Conservation (phyloP, 2,113 vertebrate genomes). For the Forbesichthys agassizii region DNA sequence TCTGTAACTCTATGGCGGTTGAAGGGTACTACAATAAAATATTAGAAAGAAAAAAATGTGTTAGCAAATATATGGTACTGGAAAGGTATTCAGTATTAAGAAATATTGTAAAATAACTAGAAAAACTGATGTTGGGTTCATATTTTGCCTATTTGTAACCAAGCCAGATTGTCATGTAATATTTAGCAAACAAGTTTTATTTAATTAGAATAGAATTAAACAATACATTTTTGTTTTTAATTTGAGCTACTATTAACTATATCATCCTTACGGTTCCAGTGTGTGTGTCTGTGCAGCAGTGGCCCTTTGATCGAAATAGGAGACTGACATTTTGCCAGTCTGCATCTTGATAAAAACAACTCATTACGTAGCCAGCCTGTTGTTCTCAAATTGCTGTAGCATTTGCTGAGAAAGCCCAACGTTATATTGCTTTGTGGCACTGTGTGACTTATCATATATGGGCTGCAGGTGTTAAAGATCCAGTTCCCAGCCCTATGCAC, state of each 20-base stretch:
- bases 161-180: background rate
- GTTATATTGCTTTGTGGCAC: background rate
- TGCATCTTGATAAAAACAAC: conserved; percentile 20
- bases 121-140: no score
- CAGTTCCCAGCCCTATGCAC: background rate
- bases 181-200: background rate
- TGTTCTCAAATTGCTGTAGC: conserved; percentile 1
- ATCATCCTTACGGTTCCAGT: conserved; percentile 47
- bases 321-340: conserved; percentile 10
- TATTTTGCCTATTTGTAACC: no score
- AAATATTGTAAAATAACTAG: no score
- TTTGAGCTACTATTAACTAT: background rate
- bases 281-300: conserved; percentile 32
- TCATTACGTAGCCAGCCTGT: background rate
- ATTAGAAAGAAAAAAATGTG: background rate
- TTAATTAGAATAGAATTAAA: background rate
- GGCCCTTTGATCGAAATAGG: background rate
- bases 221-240: background rate
- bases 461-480: background rate
- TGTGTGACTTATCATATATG: background rate
- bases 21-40: conserved; percentile 59
- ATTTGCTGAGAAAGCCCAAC: conserved; percentile 18
- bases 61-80: no score
- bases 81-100: no score
- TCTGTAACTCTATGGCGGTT: conserved; percentile 74